phyloP scores from a whole-genome alignment of 1,140 invertebrate genomes.

The Acarapis woodi region DNA sequence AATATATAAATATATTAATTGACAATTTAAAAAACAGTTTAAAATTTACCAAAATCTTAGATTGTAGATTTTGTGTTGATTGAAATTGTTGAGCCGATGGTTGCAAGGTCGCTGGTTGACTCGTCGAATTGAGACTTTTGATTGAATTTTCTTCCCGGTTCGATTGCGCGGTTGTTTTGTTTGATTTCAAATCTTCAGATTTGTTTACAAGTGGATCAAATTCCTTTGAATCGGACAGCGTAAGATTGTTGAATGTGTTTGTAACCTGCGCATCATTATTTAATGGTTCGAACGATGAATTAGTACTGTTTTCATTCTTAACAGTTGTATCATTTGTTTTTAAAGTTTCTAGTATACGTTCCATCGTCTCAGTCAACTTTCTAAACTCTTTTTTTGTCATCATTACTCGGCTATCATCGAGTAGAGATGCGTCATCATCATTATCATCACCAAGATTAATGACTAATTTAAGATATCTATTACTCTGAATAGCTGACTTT shows the following conservation, averaged over 20 bases:
- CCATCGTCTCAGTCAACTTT: background rate
- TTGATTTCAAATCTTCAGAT: conserved; percentile 9
- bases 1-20: no score
- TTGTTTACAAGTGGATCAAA: conserved; percentile 11
- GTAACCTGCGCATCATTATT: conserved; percentile 2
- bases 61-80: background rate
- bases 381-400: conserved; percentile 7
- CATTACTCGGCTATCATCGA: conserved; percentile 1
- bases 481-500: conserved; percentile 38
- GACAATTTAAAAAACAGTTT: background rate
- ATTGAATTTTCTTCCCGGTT: background rate
- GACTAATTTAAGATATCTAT: conserved; percentile 32
- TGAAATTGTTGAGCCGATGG: conserved; percentile 4
- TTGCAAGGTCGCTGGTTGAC: conserved; percentile 4
- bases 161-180: background rate
- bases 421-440: conserved; percentile 2
- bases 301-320: background rate
- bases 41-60: background rate
- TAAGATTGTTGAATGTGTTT: conserved; percentile 3
- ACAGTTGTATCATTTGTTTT: background rate
- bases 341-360: background rate
- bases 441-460: conserved; percentile 23
- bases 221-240: conserved; percentile 8
- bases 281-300: conserved; percentile 3
- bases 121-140: background rate